Conservation (phyloP, 2,113 vertebrate species). For the Ochotona curzoniae region DNA sequence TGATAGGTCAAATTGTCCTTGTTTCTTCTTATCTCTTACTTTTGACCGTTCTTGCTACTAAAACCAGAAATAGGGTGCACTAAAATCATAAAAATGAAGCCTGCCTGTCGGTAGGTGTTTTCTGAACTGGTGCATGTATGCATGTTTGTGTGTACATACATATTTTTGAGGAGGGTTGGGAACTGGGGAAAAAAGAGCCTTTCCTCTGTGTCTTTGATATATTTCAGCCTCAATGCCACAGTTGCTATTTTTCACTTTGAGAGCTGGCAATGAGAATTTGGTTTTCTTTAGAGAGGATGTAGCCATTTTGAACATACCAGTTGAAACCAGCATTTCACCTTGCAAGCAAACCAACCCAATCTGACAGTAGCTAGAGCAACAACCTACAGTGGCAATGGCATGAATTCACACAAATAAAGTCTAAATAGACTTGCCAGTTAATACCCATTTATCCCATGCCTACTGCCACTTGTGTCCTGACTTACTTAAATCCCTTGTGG, state of each 20-base stretch:
- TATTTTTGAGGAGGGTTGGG: not conserved
- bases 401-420: not conserved
- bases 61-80: conserved; percentile 7
- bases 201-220: not conserved
- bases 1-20: not conserved
- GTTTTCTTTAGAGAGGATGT: not conserved
- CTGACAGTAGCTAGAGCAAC: not conserved
- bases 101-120: not conserved
- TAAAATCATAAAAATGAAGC: not conserved
- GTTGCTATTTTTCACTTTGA: not conserved
- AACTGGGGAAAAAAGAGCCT: not conserved
- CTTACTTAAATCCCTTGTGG: not conserved
- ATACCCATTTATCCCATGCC: not conserved
- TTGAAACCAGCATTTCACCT: not conserved
- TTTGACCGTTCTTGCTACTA: not conserved
- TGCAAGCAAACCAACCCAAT: not conserved
- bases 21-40: not conserved
- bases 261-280: not conserved
- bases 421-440: not conserved
- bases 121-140: not conserved
- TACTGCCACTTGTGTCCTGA: not conserved
- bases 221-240: not conserved
- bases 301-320: not conserved
- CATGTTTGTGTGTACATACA: not conserved
- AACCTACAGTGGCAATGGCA: not conserved